Evolutionary conservation across 1,140 invertebrate genomes (phyloP).

Genomic region (Lepidurus couesii): DNA sequence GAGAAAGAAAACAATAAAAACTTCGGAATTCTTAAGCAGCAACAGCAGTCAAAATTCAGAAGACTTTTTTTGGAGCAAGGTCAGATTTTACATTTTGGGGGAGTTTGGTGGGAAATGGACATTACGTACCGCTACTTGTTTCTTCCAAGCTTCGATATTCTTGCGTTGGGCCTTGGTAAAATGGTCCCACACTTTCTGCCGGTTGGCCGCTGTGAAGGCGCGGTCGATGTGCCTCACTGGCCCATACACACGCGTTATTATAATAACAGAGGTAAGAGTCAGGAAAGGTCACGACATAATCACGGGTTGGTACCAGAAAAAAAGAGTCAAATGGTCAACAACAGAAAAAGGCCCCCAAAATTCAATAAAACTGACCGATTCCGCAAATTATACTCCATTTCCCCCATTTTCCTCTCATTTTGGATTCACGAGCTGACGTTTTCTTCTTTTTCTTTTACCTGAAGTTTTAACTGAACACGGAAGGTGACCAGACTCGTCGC

Average conservation of each 20-base stretch:
- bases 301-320: constrained; percentile 33
- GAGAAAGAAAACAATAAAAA: background rate
- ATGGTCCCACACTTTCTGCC: constrained; percentile 98
- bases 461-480: background rate
- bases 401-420: no score
- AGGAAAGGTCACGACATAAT: constrained; percentile 22
- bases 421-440: background rate
- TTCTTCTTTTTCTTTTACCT: background rate
- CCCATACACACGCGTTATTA: constrained; percentile 27
- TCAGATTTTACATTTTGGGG: background rate
- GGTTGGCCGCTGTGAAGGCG: constrained; percentile 85
- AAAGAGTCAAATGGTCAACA: constrained; percentile 33
- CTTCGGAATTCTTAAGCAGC: background rate
- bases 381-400: background rate
- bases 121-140: constrained; percentile 87
- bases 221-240: constrained; percentile 96
- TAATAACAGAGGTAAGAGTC: constrained; percentile 31
- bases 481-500: background rate
- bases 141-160: constrained; percentile 96
- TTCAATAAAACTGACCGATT: background rate
- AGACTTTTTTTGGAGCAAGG: background rate
- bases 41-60: background rate
- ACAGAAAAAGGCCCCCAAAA: background rate
- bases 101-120: constrained; percentile 35
- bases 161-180: constrained; percentile 97